Base-by-base conservation (phyloP, 2,797 vertebrate species). In the Silurus lanzhouensis region DNA sequence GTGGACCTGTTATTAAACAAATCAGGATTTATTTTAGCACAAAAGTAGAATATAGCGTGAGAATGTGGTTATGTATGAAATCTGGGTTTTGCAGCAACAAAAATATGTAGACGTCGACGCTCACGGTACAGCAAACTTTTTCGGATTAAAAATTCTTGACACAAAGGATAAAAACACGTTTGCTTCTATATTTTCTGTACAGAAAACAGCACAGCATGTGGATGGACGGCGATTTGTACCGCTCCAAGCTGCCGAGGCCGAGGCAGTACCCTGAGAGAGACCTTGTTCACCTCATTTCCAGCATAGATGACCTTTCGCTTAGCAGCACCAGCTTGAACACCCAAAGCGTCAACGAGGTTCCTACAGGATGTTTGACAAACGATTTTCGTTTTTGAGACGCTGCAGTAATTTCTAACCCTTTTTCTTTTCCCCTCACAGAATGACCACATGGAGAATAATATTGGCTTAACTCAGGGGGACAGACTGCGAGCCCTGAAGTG, bases 401-500 rank as follows among this genome's bases (percentile, higher is more conserved):
- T 19, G 44, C 78, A 13, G n/a, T 81, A 5, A 20, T 55, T 64
- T 66, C 5, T 9, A 48, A 66, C 38, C 38, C 46, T 63, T 8
- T 8, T 17, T 46, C 10, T 13, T 66, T 27, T 60, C 0, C 20
- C 14, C 22, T 63, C 1, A 63, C 90, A 98, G 97, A 94, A 92
- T 81, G 93, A 94, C 86, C 92, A 84, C 83, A 94, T 93, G 85
- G 95, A 96, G 0, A 91, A 92, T 77, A 90, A 90, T 75, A 90
- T 90, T 81, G 81, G 90, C 78, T 85, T 96, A 82, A 97, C 96
- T 0, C 97, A 98, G 89, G 97, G 97, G 91, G 97, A 98, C 91
- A 93, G 95, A 90, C 96, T 99, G 44, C 96, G 96, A 92, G 96
- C 96, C 88, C 94, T 98, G 93, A 99, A 98, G 88, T 95, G 94